Base-by-base conservation (phyloP, 2,888 invertebrate species). In the Limulus polyphemus region DNA sequence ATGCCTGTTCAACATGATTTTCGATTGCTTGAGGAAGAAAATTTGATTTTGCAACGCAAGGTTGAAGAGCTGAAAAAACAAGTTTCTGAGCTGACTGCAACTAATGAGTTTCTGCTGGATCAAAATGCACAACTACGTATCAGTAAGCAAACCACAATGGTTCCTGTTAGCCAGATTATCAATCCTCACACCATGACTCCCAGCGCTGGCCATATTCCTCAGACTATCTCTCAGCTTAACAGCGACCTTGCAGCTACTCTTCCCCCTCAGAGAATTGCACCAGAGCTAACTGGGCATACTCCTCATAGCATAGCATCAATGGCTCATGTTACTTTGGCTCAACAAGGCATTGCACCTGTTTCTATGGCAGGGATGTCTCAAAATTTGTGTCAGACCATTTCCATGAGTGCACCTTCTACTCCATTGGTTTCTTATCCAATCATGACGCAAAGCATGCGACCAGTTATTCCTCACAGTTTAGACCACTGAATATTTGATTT, bases 41-140 rank as follows among this genome's bases (percentile, higher is more conserved):
- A 86, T 72, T 78, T 78, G 58, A 74, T 85, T 69, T 74, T 87
- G 59, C 79, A 84, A 65, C 82, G 84, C 69, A 83, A 84, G 73
- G 81, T 87, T 57, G 84, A 84, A 56, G 84, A 85, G 70, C 75
- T 86, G 62, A 85, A 85, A 73, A 83, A 84, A 72, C 83, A 85
- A 75, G 83, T 86, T n/a, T 81, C 82, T 47, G 86, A 87, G 73
- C 75, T 88, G 66, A 84, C 84, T 47, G 86, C 87, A 2, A 85
- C 87, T 11, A 88, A 88, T 74, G 87, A 88, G 73, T 87, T 87
- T 74, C 79, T 88, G 12, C 75, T 88, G 67, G 86, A 86, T 71
- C 87, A 88, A 76, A 87, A 87, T 75, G 86, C 87, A 46, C 83
- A 84, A 67, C 76, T 86, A 64, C 79, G 87, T 48, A 79, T 84